These are phyloP conservation scores for Noctilio leporinus DNA, from an alignment of 2,113 vertebrate species.

Conservation along the genomic window DNA sequence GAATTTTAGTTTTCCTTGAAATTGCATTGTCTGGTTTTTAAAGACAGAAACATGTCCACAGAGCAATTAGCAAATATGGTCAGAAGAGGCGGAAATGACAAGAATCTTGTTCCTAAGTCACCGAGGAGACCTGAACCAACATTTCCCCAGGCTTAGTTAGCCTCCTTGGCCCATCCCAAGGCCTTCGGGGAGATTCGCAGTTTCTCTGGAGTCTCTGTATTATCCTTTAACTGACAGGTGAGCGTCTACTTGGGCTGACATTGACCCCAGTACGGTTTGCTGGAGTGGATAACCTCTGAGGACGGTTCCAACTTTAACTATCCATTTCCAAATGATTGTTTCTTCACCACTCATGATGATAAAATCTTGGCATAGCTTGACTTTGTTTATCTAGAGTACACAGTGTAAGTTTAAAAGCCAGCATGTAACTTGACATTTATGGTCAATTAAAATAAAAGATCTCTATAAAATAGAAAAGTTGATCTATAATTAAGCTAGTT, in stretches of 20 bases:
- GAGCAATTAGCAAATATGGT: accelerated
- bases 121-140: neutral
- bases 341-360: neutral
- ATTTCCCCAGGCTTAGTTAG: accelerated
- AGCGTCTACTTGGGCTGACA: accelerated
- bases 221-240: neutral
- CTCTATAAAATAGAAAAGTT: neutral
- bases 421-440: neutral
- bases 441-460: neutral
- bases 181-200: accelerated
- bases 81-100: accelerated
- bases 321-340: neutral
- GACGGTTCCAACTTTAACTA: neutral
- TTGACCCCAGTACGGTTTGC: neutral
- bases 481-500: neutral
- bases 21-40: conserved; percentile 91
- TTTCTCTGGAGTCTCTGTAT: neutral
- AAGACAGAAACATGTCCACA: neutral
- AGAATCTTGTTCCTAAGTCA: neutral
- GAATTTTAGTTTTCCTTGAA: conserved; percentile 94
- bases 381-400: neutral
- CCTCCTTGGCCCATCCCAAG: neutral
- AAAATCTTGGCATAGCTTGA: neutral
- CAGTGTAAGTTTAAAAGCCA: neutral
- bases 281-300: neutral